A percentile compares a stretch with the other conserved stretches of the same genome.
These are phyloP conservation scores for Gallinago nigripennis DNA, from an alignment of 2,797 vertebrate genomes.

Conservation along the genomic window DNA sequence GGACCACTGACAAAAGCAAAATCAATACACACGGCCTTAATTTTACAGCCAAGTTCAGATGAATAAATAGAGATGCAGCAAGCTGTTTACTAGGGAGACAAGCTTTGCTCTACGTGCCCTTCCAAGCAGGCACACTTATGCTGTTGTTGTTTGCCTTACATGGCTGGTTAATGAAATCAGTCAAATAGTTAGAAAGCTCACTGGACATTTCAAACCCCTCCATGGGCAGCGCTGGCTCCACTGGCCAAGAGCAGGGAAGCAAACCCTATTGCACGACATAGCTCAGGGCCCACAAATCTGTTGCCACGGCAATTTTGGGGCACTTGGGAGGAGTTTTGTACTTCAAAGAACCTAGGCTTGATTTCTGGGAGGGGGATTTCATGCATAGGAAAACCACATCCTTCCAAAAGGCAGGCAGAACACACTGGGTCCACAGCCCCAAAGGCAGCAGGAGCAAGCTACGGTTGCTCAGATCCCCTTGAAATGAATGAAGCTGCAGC, in stretches of 20 bases:
- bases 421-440: neutral
- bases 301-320: neutral
- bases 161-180: neutral
- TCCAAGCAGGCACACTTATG: neutral
- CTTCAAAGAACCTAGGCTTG: neutral
- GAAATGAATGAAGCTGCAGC: neutral
- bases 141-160: conserved; percentile 8
- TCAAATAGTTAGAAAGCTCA: neutral
- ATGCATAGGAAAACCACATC: neutral
- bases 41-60: conserved; percentile 67
- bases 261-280: neutral
- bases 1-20: conserved; percentile 75
- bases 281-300: neutral
- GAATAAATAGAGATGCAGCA: conserved; percentile 57
- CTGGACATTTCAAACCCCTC: neutral
- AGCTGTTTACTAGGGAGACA: conserved; percentile 48
- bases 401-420: neutral
- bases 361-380: neutral
- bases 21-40: conserved; percentile 69
- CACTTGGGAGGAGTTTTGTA: neutral
- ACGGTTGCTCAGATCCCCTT: neutral
- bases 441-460: neutral
- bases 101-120: neutral
- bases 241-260: neutral
- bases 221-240: neutral